phyloP scores from a whole-genome alignment of 2,888 invertebrate genomes.

The Beris morrisii region DNA sequence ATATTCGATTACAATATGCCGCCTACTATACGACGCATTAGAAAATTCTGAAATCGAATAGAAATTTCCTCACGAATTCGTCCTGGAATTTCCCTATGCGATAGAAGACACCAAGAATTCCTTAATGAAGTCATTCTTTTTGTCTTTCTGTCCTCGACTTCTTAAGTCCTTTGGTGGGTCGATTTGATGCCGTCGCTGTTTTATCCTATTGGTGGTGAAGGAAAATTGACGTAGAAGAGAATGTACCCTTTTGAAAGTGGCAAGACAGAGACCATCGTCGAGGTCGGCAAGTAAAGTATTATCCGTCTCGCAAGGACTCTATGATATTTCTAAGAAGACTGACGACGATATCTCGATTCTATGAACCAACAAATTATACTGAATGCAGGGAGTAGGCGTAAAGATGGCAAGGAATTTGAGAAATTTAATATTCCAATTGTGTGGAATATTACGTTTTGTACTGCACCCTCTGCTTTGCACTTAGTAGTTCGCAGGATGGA shows the following conservation, averaged over 20 bases:
- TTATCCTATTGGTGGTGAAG: conserved; percentile 1
- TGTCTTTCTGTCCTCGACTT: conserved; percentile 13
- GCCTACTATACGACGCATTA: no score
- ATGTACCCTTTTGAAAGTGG: no score
- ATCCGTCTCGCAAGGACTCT: no score
- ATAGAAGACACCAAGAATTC: conserved; percentile 25
- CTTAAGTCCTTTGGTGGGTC: conserved; percentile 3
- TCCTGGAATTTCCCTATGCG: conserved; percentile 24
- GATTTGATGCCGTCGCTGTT: background rate
- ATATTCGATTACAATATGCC: no score
- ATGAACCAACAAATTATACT: no score
- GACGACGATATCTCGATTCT: no score
- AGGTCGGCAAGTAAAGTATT: no score
- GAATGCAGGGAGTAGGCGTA: no score
- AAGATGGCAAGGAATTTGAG: conserved; percentile 14
- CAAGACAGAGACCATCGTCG: no score
- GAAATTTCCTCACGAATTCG: conserved; percentile 26
- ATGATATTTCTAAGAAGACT: no score
- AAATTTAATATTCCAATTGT: conserved; percentile 23
- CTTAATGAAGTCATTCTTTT: conserved; percentile 30
- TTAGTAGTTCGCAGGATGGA: no score
- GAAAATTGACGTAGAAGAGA: background rate
- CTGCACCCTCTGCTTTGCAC: background rate
- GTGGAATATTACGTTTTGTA: background rate
- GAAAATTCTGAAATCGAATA: background rate